Evolutionary conservation across 2,113 vertebrate species (phyloP).

Genomic region (Nyctereutes procyonoides): DNA sequence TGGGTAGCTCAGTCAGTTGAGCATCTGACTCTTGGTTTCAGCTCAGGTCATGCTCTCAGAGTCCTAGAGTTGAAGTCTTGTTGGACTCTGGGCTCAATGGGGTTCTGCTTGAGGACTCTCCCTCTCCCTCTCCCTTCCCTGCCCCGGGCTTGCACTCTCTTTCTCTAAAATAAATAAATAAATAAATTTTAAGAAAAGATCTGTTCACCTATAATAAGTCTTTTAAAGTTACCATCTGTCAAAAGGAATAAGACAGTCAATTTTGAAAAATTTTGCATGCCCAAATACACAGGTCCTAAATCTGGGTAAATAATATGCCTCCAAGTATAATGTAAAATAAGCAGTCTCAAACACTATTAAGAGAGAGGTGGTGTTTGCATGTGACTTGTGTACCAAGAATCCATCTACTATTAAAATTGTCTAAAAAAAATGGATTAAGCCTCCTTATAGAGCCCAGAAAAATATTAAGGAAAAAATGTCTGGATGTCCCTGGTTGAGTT

Average conservation of each 20-base stretch:
- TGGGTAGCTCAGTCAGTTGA: not conserved
- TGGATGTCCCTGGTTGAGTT: slow-evolving; percentile 11
- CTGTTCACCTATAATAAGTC: not conserved
- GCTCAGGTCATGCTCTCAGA: not conserved
- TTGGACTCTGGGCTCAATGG: not conserved
- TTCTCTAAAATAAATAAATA: not conserved
- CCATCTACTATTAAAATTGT: not conserved
- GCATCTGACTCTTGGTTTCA: not conserved
- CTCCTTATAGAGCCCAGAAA: slow-evolving; percentile 2
- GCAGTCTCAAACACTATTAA: slow-evolving; percentile 1
- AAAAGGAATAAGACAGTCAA: slow-evolving; percentile 28
- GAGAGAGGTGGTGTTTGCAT: slow-evolving; percentile 6
- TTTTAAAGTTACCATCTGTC: slow-evolving; percentile 21
- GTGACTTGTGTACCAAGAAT: slow-evolving; percentile 28
- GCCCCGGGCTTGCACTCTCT: not conserved
- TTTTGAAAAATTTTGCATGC: slow-evolving; percentile 30
- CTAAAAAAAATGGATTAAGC: not conserved
- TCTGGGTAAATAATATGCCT: slow-evolving; percentile 23
- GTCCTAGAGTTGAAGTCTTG: not conserved
- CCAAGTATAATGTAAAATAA: slow-evolving; percentile 47
- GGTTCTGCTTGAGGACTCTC: not conserved
- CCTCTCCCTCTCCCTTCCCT: too few species aligned
- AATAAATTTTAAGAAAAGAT: not conserved
- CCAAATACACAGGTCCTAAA: slow-evolving; percentile 39
- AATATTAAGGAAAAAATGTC: slow-evolving; percentile 38